Percentiles rank a stretch among this genome's conserved stretches.
Conservation (phyloP, 2,797 vertebrate species). For the Ambastaia sidthimunki region DNA sequence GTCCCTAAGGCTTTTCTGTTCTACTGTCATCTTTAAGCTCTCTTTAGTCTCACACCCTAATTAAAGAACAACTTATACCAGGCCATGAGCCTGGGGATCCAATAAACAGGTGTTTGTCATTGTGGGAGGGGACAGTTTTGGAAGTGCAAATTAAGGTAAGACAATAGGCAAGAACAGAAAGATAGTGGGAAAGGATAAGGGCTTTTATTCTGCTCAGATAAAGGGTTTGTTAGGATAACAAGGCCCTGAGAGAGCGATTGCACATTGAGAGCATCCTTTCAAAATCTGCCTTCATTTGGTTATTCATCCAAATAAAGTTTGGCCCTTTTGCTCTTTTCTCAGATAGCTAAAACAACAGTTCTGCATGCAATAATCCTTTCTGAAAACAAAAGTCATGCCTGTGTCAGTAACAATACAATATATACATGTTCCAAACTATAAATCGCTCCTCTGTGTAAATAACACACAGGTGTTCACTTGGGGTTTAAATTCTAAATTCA, state of each 20-base stretch:
- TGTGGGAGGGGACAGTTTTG: neutral
- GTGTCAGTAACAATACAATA: neutral
- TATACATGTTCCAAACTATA: neutral
- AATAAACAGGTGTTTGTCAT: slow-evolving; percentile 20
- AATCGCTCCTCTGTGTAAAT: neutral
- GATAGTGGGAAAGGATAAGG: neutral
- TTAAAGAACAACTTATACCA: slow-evolving; percentile 29
- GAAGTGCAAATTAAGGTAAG: neutral
- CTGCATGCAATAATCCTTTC: neutral
- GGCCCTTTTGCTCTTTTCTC: neutral
- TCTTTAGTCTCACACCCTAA: slow-evolving; percentile 30
- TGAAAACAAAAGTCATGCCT: neutral
- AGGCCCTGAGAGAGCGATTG: neutral
- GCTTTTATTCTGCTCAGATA: neutral
- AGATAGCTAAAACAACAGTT: slow-evolving; percentile 3
- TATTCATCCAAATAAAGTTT: slow-evolving; percentile 13
- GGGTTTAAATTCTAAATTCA: neutral
- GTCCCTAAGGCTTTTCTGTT: slow-evolving; percentile 9
- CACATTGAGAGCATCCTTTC: neutral
- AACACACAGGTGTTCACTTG: slow-evolving; percentile 10
- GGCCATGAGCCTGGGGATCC: slow-evolving; percentile 12
- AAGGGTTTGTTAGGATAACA: neutral
- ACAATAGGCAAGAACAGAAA: neutral
- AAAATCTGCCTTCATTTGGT: slow-evolving; percentile 5
- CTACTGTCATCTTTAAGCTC: slow-evolving; percentile 7